phyloP scores from a whole-genome alignment of 2,113 vertebrate genomes.

The Pachypanchax playfairii region DNA sequence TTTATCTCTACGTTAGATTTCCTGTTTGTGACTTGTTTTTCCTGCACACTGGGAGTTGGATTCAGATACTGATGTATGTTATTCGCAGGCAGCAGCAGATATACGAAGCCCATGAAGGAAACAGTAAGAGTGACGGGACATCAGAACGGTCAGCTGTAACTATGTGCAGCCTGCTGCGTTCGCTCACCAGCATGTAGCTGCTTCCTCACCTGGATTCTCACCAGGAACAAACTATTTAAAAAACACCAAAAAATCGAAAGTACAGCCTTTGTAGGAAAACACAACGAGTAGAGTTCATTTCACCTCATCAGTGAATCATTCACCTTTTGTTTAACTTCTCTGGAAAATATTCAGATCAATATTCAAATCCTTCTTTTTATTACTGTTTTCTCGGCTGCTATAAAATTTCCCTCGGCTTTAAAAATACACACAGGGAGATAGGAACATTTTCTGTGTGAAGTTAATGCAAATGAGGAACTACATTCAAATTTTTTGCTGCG shows the following conservation, averaged over 20 bases:
- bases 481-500: not conserved
- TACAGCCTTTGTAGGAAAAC: too few species aligned
- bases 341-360: slow-evolving; percentile 40
- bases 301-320: not conserved
- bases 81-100: slow-evolving; percentile 13
- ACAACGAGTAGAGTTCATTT: not conserved
- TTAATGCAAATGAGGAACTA: not conserved
- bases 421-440: slow-evolving; percentile 6
- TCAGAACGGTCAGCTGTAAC: slow-evolving; percentile 43
- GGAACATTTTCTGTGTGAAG: slow-evolving; percentile 10
- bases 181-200: too few species aligned
- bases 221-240: too few species aligned
- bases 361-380: slow-evolving; percentile 28
- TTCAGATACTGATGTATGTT: slow-evolving; percentile 2
- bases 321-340: not conserved
- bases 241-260: too few species aligned
- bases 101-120: not conserved
- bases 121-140: slow-evolving; percentile 34
- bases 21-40: not conserved
- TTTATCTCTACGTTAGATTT: not conserved
- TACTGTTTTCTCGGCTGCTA: too few species aligned
- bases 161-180: slow-evolving; percentile 31
- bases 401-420: too few species aligned
- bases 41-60: not conserved
- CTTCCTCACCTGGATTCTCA: slow-evolving; percentile 16